Conservation (phyloP, 2,113 vertebrate species). For the Scomber colias region DNA sequence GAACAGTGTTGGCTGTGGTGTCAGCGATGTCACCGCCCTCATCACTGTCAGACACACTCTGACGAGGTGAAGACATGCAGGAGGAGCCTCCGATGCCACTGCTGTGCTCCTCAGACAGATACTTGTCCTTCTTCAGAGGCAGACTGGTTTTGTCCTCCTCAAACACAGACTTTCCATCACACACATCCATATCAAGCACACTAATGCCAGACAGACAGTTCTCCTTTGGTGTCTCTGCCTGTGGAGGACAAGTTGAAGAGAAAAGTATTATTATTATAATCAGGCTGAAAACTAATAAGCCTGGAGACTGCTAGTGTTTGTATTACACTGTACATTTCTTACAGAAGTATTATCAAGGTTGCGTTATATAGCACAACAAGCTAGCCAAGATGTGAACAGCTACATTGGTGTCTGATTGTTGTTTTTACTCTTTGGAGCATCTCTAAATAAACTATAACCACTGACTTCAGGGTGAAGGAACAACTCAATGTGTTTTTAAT, state of each 20-base stretch:
- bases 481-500: no score
- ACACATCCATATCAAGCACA: slow-evolving; percentile 90
- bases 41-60: slow-evolving; percentile 94
- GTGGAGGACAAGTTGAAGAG: slow-evolving; percentile 2
- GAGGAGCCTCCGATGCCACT: slow-evolving; percentile 98
- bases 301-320: no score
- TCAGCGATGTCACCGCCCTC: slow-evolving; percentile 91
- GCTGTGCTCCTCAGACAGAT: slow-evolving; percentile 94
- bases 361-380: no score
- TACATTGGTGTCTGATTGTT: no score
- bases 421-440: no score
- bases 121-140: slow-evolving; percentile 93
- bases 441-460: no score
- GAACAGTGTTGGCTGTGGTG: slow-evolving; percentile 93
- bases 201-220: slow-evolving; percentile 90
- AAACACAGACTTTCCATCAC: slow-evolving; percentile 87
- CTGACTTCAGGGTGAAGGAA: no score
- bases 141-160: slow-evolving; percentile 91
- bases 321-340: no score
- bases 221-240: slow-evolving; percentile 91
- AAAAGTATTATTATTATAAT: background rate
- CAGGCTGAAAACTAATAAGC: background rate
- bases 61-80: slow-evolving; percentile 95
- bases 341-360: no score
- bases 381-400: no score